Conservation (phyloP, 2,113 vertebrate species). For the Rhagologus leucostigma region DNA sequence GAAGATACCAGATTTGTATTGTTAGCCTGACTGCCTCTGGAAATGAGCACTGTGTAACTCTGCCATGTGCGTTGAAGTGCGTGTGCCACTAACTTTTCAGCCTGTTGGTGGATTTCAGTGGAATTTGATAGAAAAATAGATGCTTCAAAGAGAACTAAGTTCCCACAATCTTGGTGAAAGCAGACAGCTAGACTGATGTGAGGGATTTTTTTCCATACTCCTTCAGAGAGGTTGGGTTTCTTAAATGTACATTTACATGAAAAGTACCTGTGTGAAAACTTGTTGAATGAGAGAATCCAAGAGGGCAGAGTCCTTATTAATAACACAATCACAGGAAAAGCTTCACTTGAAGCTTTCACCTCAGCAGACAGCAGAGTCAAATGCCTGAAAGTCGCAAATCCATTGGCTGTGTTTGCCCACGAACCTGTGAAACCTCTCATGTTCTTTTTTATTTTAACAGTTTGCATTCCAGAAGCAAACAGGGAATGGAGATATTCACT, state of each 20-base stretch:
- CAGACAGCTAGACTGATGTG: neutral
- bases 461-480: neutral
- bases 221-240: neutral
- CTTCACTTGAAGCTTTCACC: neutral
- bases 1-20: neutral
- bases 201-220: neutral
- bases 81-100: neutral
- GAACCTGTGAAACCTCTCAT: neutral
- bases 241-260: neutral
- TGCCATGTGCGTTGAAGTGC: rapidly evolving
- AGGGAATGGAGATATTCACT: neutral
- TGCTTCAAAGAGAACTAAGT: neutral
- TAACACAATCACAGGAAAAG: neutral
- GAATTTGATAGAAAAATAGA: neutral
- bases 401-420: neutral
- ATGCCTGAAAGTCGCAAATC: neutral
- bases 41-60: neutral
- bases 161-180: neutral
- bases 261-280: neutral
- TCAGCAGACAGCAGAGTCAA: neutral
- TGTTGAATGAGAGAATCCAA: neutral
- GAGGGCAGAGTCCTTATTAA: neutral
- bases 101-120: neutral
- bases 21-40: neutral
- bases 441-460: neutral